phyloP scores from a whole-genome alignment of 1,140 invertebrate species.

The Hylyphantes graminicola region DNA sequence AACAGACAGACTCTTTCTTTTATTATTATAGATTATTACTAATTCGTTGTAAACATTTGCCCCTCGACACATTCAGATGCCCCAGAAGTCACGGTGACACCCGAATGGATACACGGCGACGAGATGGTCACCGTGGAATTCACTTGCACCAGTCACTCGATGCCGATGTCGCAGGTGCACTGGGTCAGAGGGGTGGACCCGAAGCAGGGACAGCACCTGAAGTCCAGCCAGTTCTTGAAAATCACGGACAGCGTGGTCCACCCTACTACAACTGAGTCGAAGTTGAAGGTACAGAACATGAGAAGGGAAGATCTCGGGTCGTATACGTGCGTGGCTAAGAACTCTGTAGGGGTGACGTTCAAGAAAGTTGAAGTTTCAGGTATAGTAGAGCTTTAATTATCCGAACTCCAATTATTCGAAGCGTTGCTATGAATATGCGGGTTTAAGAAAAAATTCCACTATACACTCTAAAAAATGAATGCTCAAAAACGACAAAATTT shows the following conservation, averaged over 20 bases:
- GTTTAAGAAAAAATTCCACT: no score
- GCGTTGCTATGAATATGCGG: no score
- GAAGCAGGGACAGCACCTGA: background rate
- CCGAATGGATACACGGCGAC: conserved; percentile 32
- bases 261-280: background rate
- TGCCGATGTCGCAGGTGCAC: background rate
- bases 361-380: conserved; percentile 48
- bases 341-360: conserved; percentile 78
- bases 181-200: conserved; percentile 23
- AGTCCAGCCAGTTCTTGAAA: background rate
- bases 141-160: background rate
- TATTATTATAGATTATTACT: no score
- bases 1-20: no score
- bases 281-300: conserved; percentile 11
- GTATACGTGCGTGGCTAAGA: conserved; percentile 83
- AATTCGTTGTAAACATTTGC: background rate
- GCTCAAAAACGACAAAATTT: no score
- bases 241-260: background rate
- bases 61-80: conserved; percentile 8
- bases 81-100: conserved; percentile 14
- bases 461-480: no score
- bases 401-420: no score
- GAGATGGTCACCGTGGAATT: conserved; percentile 34
- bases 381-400: background rate
- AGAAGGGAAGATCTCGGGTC: conserved; percentile 63